Conservation (phyloP, 2,113 vertebrate species). For the Mirza zaza region DNA sequence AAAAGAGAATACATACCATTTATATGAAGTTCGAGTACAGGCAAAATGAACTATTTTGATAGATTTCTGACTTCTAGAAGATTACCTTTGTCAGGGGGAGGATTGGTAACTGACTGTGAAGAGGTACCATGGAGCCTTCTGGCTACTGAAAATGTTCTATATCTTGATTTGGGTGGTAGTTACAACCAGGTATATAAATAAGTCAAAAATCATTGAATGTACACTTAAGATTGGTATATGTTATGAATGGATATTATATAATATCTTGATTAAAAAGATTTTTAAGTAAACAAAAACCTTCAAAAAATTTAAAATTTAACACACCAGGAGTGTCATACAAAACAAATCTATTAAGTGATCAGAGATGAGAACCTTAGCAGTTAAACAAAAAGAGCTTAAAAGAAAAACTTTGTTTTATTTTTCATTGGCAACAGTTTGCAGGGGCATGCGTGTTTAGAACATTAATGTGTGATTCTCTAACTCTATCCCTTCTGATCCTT, state of each 20-base stretch:
- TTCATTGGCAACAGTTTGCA: neutral
- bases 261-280: neutral
- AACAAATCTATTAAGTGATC: neutral
- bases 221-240: neutral
- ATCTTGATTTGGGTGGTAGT: neutral
- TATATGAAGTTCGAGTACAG: neutral
- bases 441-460: neutral
- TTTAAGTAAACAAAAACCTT: neutral
- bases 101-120: neutral
- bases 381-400: neutral
- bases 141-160: neutral
- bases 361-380: neutral
- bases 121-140: neutral
- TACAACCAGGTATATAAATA: neutral
- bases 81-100: neutral
- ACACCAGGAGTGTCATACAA: neutral
- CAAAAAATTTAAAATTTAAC: neutral
- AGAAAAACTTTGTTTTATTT: neutral
- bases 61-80: neutral
- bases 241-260: neutral
- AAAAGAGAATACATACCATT: neutral
- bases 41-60: neutral
- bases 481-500: neutral
- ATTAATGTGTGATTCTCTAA: neutral
- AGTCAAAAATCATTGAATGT: neutral